Evolutionary conservation across 2,113 vertebrate genomes (phyloP), one percentile per base, ranked within the genome.

Genomic region (Deroptyus accipitrinus): DNA sequence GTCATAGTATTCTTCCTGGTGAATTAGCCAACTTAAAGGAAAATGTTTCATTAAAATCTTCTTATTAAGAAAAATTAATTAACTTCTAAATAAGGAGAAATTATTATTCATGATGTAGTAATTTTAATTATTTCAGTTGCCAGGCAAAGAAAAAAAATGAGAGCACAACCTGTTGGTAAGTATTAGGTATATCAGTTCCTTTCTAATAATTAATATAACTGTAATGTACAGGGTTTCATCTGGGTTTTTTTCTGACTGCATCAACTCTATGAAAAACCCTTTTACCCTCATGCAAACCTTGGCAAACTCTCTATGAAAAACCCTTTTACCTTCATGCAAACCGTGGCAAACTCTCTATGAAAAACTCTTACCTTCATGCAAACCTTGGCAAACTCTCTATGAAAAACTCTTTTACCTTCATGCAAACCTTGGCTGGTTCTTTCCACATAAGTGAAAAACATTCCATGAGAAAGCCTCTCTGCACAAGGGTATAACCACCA

Each of bases 111-210:
- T 59, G n/a, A 35, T 22, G 23, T 15, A 59, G 24, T 59, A 44
- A 94, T 82, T 92, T 68, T 11, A 72, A 44, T 22, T 78, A 4
- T 89, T 94, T 94, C 84, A 97, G 92, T 31, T 95, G 2, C 0
- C 77, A 89, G 89, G 66, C 0, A 24, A 35, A 75, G 20, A 76
- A 11, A 3, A 4, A 13, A 7, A 1, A 0, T 1, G 8, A 25
- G 2, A 92, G 3, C 11, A 35, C 46, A n/a, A 30, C n/a, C 33
- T 51, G 0, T 28, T 44, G 76, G 95, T 97, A 52, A 95, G 92
- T 79, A 68, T 51, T 51, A 31, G n/a, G 42, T 20, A 10, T 13
- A 19, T 25, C 10, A 31, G 4, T 67, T 35, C 31, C 7, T 46
- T 78, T 86, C 57, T 72, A 72, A 37, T 72, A 61, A 48, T 39